Conservation (phyloP, 2,113 vertebrate genomes). For the Misgurnus anguillicaudatus region DNA sequence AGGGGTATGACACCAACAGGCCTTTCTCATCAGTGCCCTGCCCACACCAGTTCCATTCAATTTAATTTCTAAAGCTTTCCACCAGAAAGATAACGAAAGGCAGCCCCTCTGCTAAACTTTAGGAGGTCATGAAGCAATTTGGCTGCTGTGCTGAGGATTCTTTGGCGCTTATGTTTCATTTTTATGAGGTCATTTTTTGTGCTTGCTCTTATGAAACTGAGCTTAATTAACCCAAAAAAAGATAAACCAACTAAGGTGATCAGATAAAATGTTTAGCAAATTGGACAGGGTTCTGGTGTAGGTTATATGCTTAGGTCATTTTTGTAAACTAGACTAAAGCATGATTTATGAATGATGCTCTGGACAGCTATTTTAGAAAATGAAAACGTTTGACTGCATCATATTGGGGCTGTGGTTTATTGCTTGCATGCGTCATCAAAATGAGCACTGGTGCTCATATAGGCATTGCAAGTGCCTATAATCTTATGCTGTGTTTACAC, state of each 20-base stretch:
- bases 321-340: not conserved
- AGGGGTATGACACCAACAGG: slow-evolving; percentile 27
- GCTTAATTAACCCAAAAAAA: not conserved
- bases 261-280: not conserved
- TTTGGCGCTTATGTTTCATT: slow-evolving; percentile 14
- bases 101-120: not conserved
- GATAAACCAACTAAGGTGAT: not conserved
- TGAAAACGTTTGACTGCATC: no score
- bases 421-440: no score
- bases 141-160: not conserved
- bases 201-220: slow-evolving; percentile 4
- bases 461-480: no score
- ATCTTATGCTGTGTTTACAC: no score
- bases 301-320: not conserved
- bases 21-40: slow-evolving; percentile 18
- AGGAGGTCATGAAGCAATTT: slow-evolving; percentile 20
- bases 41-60: no score
- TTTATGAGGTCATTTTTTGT: no score
- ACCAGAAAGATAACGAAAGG: not conserved
- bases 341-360: slow-evolving; percentile 4
- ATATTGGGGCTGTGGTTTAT: no score
- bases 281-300: not conserved
- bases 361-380: not conserved
- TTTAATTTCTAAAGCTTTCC: not conserved
- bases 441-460: no score